These are phyloP conservation scores for Thaleichthys pacificus DNA, from an alignment of 2,797 vertebrate genomes.

Conservation along the genomic window DNA sequence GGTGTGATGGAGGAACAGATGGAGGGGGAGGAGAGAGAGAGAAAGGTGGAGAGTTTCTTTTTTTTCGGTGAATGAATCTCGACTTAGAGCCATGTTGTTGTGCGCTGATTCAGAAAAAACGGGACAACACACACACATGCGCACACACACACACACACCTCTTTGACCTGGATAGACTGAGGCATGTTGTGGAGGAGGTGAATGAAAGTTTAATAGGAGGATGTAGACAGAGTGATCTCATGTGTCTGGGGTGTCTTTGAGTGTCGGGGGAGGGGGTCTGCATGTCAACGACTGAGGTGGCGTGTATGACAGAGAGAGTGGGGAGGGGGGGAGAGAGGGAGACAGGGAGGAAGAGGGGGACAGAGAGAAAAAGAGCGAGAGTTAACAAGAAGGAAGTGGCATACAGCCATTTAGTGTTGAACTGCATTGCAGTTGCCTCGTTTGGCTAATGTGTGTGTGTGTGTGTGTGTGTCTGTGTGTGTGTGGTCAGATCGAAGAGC, in stretches of 20 bases:
- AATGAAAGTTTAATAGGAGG: slow-evolving; percentile 11
- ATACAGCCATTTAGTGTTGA: slow-evolving; percentile 13
- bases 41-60: not conserved
- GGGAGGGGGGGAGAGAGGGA: no score
- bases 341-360: no score
- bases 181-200: not conserved
- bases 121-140: not conserved
- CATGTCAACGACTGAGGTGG: not conserved
- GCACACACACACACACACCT: no score
- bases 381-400: not conserved
- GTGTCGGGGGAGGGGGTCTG: no score
- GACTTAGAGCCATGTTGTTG: not conserved
- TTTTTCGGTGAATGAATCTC: not conserved
- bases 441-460: no score
- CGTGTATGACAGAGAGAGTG: not conserved
- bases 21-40: no score
- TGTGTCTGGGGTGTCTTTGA: not conserved
- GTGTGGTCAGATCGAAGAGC: slow-evolving; percentile 87
- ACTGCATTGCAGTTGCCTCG: slow-evolving; percentile 8
- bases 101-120: slow-evolving; percentile 1
- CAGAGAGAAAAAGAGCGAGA: not conserved
- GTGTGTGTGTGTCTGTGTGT: slow-evolving; percentile 9
- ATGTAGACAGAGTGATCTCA: not conserved
- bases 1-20: no score
- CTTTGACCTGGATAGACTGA: not conserved